Evolutionary conservation across 2,888 invertebrate species (phyloP).

Genomic region (Sinopyrophorus schimmeli): DNA sequence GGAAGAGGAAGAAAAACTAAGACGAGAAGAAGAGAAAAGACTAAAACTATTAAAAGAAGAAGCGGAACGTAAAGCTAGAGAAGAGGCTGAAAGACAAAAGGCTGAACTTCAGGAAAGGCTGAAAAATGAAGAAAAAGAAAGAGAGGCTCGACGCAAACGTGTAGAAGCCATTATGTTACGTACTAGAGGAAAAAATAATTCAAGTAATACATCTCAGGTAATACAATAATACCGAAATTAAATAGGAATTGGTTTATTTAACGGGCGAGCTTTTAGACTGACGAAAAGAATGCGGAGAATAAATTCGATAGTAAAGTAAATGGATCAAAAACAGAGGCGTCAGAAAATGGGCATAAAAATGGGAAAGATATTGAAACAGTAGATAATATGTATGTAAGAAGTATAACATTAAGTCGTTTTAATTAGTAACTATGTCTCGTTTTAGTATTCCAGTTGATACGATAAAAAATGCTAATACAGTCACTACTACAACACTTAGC

Average conservation of each 20-base stretch:
- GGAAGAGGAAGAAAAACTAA: constrained; percentile 76
- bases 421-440: constrained; percentile 29
- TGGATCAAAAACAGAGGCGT: constrained; percentile 46
- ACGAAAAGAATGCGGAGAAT: constrained; percentile 42
- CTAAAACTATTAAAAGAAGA: constrained; percentile 72
- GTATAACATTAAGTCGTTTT: neutral
- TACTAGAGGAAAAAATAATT: constrained; percentile 64
- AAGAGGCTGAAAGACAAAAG: constrained; percentile 83
- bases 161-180: constrained; percentile 92
- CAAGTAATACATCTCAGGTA: constrained; percentile 37
- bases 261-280: constrained; percentile 41
- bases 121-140: constrained; percentile 85
- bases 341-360: constrained; percentile 47
- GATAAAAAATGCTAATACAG: constrained; percentile 54
- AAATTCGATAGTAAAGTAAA: constrained; percentile 44
- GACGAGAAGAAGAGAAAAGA: constrained; percentile 67
- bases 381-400: constrained; percentile 53
- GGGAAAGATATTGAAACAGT: constrained; percentile 52
- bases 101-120: constrained; percentile 81
- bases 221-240: neutral
- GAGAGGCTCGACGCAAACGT: constrained; percentile 83
- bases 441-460: constrained; percentile 53
- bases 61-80: constrained; percentile 77
- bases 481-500: constrained; percentile 51
- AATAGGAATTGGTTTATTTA: too few species aligned